phyloP scores from a whole-genome alignment of 2,113 vertebrate genomes.

The Cryptomyrus ogoouensis region DNA sequence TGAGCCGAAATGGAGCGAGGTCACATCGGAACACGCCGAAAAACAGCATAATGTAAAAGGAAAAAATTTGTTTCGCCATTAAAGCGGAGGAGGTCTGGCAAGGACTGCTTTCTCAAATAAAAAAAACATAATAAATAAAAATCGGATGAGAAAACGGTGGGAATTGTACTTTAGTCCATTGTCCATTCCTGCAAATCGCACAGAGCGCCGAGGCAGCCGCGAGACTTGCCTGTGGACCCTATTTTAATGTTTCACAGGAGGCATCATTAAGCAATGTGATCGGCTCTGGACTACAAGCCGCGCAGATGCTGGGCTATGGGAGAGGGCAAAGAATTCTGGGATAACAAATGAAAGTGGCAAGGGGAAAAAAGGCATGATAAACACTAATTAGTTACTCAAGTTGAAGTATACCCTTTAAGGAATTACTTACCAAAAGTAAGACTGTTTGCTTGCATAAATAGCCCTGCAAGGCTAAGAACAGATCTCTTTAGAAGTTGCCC shows the following conservation, averaged over 20 bases:
- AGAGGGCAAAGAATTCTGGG: slow-evolving; percentile 33
- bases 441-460: slow-evolving; percentile 59
- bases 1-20: neutral
- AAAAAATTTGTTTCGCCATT: neutral
- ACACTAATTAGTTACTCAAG: slow-evolving; percentile 62
- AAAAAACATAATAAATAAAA: neutral
- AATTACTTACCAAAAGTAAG: slow-evolving; percentile 58
- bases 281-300: slow-evolving; percentile 28
- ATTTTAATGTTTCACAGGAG: slow-evolving; percentile 41
- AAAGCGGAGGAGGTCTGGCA: neutral
- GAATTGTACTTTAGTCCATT: neutral
- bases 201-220: neutral
- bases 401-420: slow-evolving; percentile 60
- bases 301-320: slow-evolving; percentile 39
- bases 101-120: neutral
- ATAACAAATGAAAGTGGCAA: slow-evolving; percentile 21
- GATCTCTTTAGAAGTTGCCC: neutral
- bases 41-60: neutral
- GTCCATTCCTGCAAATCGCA: neutral
- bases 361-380: slow-evolving; percentile 50
- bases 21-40: neutral
- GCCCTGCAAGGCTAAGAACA: slow-evolving; percentile 34
- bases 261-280: slow-evolving; percentile 46
- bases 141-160: neutral
- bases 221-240: neutral